Base-by-base conservation (phyloP, 2,888 invertebrate species). In the Ophion obscuratus region DNA sequence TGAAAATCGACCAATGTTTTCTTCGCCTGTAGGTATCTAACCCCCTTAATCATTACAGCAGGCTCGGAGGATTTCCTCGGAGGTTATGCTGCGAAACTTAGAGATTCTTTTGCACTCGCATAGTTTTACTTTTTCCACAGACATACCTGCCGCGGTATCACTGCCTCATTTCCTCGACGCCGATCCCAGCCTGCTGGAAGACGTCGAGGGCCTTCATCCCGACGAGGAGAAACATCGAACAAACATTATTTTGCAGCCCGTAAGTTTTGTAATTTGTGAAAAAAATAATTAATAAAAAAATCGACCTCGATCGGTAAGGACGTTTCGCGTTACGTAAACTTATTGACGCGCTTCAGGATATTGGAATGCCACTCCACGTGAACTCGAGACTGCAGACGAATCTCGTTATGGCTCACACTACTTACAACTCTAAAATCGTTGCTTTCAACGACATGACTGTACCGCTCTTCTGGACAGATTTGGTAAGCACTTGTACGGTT, bases 381-480 rank as follows among this genome's bases (percentile, higher is more conserved):
- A 94, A 95, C 17, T 95, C 96, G 20, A 96, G 96, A 83, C 94
- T 97, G 61, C 97, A 97, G 93, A 95, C 97, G 31, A 97, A 97
- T 92, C 93, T 97, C 6, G 95, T 96, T 0, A 96, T 97, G 88
- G 95, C 96, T 24, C 95, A 95, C 64, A 96, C 96, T 0, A 92
- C 93, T 27, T 97, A 96, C 64, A 97, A 97, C 91, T 94, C 95
- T 0, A 95, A 95, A 89, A 96, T 96, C 47, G 93, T 92, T 27
- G 95, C 95, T 0, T 95, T 97, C 88, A 96, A 96, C 87, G 95
- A 96, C 82, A 94, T 96, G 83, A 95, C 96, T 0, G 73, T 97
- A 68, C 97, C 97, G 0, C 92, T 97, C 17, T 95, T 97, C 78
- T 97, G 97, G 97, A 92, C 96, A 0, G 96, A 97, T 90, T 92